Evolutionary conservation across 2,888 invertebrate genomes (phyloP), one percentile per base, ranked within the genome.

Genomic region (Nomada ruficornis): DNA sequence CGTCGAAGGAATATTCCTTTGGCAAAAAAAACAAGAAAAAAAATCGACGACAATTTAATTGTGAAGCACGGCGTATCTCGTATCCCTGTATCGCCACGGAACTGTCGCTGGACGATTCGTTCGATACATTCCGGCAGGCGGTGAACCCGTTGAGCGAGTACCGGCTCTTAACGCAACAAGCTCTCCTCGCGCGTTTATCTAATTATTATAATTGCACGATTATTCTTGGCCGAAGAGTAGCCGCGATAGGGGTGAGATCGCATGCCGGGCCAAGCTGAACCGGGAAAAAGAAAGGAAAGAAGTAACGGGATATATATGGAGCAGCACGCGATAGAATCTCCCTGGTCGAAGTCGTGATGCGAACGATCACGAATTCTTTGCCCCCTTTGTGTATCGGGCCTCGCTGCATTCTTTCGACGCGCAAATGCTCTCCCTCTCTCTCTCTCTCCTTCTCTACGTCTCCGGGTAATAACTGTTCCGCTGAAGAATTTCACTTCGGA

Each of bases 121-220:
- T 47, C 67, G 62, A 75, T 74, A 59, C 55, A 36, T 60, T 59
- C 78, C 65, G 36, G 69, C 54, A 55, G 65, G 44, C 57, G 65
- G 82, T 52, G 77, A 78, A 82, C 82, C 59, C 76, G 67, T 84
- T 79, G 83, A 82, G 69, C 86, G 85, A 83, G 87, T 89, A 82
- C 77, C 84, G 69, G 77, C 73, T 80, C 76, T 82, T 85, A 85
- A 81, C 84, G 85, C 82, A 86, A 90, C 89, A 86, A 84, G 82
- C 82, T 79, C 80, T 85, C 81, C 83, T 88, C 86, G 84, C 87
- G 88, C 91, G 90, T 90, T 93, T 91, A 93, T 92, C 90, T 91
- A 93, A 93, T 93, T 93, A 93, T 91, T 92, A 91, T 93, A 92
- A 93, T 93, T 93, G 91, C 91, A 78, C 88, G 91, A 93, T 93